Conservation (phyloP, 2,888 invertebrate species). For the Xestia sexstrigata region DNA sequence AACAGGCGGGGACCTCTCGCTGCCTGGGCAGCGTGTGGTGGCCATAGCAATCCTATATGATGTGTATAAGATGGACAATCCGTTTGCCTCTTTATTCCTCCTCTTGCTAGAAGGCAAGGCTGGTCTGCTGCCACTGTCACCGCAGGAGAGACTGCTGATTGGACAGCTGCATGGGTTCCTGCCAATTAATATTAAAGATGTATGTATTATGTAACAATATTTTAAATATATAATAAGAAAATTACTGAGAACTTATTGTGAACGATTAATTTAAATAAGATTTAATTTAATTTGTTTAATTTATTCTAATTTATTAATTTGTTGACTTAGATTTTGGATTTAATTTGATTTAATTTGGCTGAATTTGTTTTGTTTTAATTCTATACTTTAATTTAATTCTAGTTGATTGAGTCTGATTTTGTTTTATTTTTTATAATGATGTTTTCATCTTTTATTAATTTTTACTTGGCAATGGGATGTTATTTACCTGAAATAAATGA, state of each 20-base stretch:
- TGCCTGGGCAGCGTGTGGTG: slow-evolving; percentile 87
- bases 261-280: no score
- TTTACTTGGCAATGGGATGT: no score
- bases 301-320: no score
- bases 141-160: slow-evolving; percentile 93
- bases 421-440: no score
- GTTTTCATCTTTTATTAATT: no score
- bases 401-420: no score
- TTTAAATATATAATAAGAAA: background rate
- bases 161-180: slow-evolving; percentile 93
- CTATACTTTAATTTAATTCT: no score
- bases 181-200: slow-evolving; percentile 93
- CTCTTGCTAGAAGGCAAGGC: slow-evolving; percentile 86
- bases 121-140: slow-evolving; percentile 81
- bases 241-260: background rate
- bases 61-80: slow-evolving; percentile 86
- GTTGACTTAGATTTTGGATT: no score
- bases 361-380: no score
- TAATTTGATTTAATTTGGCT: no score
- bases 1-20: slow-evolving; percentile 85
- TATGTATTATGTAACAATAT: slow-evolving; percentile 77
- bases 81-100: slow-evolving; percentile 84
- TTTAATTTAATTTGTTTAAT: no score
- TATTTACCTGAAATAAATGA: no score
- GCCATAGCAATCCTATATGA: slow-evolving; percentile 85